Base-by-base conservation (phyloP, 2,797 vertebrate genomes). In the Hafferia zeledoni region DNA sequence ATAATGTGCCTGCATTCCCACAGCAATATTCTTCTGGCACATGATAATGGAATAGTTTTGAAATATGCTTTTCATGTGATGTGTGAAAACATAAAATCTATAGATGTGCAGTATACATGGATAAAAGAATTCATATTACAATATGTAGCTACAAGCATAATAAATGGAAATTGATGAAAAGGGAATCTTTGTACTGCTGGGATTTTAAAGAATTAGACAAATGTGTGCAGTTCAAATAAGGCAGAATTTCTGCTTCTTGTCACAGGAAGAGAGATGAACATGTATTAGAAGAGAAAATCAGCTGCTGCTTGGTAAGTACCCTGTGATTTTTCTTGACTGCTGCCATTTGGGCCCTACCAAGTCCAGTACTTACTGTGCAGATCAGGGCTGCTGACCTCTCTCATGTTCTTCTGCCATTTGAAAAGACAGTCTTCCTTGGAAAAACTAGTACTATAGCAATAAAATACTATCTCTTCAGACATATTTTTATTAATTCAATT, bases 141-240 rank as follows among this genome's bases (percentile, higher is more conserved):
- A 11, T 88, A 11, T 49, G 83, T 82, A 94, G 79, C 91, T 96
- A 93, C 89, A 90, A 93, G 69, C 52, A 84, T 84, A 93, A 92
- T 91, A 91, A 92, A 93, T 94, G 77, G 80, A 93, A 95, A 95
- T 77, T 90, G 87, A 91, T 88, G 91, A 79, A 97, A 93, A 94
- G 80, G 87, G 89, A 90, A 89, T 93, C 70, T 93, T 86, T 83
- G 69, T 83, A 35, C 89, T 76, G 79, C 94, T 94, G 91, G 92
- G 87, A 93, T 88, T 97, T 95, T 94, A 93, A 93, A 93, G 93
- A 95, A 95, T 94, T 96, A 95, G 92, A 93, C 89, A 95, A 96
- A 96, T 91, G 87, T 91, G 61, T 7, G 2, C 63, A 83, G 89
- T 83, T 94, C 83, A 95, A 94, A 76, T 94, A 86, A 90, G 63